Percentiles rank a stretch among this genome's conserved stretches.
phyloP scores from a whole-genome alignment of 2,113 vertebrate genomes.

The Rutilus rutilus region DNA sequence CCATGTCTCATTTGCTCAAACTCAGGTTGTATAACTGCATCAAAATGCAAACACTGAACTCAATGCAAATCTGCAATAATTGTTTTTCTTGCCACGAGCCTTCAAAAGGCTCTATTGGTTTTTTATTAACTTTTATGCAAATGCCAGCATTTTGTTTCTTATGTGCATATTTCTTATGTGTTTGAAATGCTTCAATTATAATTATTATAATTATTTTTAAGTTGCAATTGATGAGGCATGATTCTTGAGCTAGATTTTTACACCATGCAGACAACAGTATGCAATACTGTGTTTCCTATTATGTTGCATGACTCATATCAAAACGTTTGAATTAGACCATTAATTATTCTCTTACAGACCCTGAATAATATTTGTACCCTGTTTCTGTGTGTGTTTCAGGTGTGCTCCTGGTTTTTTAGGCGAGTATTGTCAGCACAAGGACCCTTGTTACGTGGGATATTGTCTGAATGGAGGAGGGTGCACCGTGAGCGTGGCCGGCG shows the following conservation, averaged over 20 bases:
- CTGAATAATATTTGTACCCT: not conserved
- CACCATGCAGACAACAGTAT: not conserved
- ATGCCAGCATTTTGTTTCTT: not conserved
- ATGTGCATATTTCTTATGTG: not conserved
- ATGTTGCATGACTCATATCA: not conserved
- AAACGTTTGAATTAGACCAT: not conserved
- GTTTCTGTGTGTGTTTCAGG: slow-evolving; percentile 70
- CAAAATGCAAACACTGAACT: not conserved
- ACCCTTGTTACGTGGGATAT: slow-evolving; percentile 84
- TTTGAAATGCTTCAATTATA: not conserved
- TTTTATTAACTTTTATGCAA: not conserved
- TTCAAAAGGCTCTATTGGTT: not conserved
- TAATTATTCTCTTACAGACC: not conserved
- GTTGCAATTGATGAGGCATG: not conserved
- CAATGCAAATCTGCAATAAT: not conserved
- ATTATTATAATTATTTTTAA: not conserved
- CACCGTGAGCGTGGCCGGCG: slow-evolving; percentile 71
- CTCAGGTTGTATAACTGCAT: not conserved
- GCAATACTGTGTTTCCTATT: not conserved
- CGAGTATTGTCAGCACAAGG: slow-evolving; percentile 89
- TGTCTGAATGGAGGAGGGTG: slow-evolving; percentile 90
- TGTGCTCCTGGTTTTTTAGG: slow-evolving; percentile 87
- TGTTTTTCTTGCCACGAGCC: not conserved
- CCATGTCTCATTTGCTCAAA: too few relatives aligned
- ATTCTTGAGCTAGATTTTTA: not conserved